Conservation (phyloP, 2,797 vertebrate species). For the Poeciliopsis infans region DNA sequence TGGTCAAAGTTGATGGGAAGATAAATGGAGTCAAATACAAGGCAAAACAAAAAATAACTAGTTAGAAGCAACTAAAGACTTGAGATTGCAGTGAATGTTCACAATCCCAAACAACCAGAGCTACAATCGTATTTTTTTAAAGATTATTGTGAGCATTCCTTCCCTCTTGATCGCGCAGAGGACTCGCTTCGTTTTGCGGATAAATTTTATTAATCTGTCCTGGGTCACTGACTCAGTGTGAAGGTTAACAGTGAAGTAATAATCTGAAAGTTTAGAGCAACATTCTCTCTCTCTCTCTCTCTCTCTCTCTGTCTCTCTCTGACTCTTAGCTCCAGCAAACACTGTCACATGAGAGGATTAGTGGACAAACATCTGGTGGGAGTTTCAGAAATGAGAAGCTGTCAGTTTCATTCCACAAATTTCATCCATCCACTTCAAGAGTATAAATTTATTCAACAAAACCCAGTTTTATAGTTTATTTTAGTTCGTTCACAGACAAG, state of each 20-base stretch:
- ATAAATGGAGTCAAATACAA: neutral
- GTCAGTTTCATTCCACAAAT: conserved; percentile 2
- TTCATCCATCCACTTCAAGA: conserved; percentile 1
- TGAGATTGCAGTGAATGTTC: neutral
- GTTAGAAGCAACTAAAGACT: neutral
- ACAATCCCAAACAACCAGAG: neutral
- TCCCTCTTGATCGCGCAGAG: neutral
- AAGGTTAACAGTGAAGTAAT: conserved; percentile 50
- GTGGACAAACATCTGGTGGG: conserved; percentile 60
- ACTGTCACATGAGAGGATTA: conserved; percentile 55
- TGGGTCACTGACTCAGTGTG: conserved; percentile 23
- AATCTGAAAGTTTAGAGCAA: conserved; percentile 45
- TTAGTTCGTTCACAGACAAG: neutral
- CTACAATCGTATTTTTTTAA: neutral
- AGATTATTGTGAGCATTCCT: conserved; percentile 17
- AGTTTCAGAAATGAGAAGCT: conserved; percentile 36
- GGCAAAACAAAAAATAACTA: neutral
- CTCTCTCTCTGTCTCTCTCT: conserved; percentile 34
- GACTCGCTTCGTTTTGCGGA: conserved; percentile 14
- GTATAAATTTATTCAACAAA: neutral
- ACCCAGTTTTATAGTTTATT: neutral
- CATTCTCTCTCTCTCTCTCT: conserved; percentile 43
- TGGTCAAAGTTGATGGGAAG: neutral
- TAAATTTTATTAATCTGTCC: conserved; percentile 16
- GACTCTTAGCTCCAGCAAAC: conserved; percentile 18